Base-by-base conservation (phyloP, 2,888 invertebrate genomes). In the Ommatoiulus sabulosus region DNA sequence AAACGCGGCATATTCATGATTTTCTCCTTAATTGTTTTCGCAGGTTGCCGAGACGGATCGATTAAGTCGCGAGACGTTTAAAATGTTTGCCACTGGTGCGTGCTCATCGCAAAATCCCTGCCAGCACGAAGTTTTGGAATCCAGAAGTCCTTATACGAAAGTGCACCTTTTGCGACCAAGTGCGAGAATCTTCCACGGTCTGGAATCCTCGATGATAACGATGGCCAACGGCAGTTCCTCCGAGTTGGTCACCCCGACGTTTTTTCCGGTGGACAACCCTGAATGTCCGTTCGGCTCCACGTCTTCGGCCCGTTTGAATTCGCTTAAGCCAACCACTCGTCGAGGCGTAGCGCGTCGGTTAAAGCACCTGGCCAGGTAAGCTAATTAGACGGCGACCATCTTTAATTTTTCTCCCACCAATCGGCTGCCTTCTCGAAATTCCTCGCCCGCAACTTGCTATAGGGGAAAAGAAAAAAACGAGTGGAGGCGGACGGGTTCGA, bases 351-450 rank as follows among this genome's bases (percentile, higher is more conserved):
- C 17, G 15, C 57, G 57, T 10, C 57, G 57, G 57, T 57, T 57
- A 15, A 57, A 57, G 57, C 57, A 57, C 57, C 57, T 57, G 57
- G 57, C 57, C 57, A 57, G 57, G 57, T 57, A 57, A 57, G 57
- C 57, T 57, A 57, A 57, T 57, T 57, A 57, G 57, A 57, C 57
- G 57, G 57, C 57, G 17, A 57, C 57, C 57, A 57, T 57, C 57
- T 57, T 57, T 57, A 15, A 57, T 57, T 57, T 15, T 10, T 10
- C 2, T 4, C 15, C 57, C 57, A 15, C 57, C 57, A 57, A 57
- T 57, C 57, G 57, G 57, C 4, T 15, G 57, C 57, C 57, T 57
- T 57, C 57, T 57, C 57, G 15, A 57, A 57, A 57, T 57, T 57
- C 57, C 57, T 57, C 12, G 12, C 46, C 46, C 12, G 46, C 46